These are phyloP conservation scores for Simalia tracyae DNA, from an alignment of 2,797 vertebrate species.

Conservation along the genomic window DNA sequence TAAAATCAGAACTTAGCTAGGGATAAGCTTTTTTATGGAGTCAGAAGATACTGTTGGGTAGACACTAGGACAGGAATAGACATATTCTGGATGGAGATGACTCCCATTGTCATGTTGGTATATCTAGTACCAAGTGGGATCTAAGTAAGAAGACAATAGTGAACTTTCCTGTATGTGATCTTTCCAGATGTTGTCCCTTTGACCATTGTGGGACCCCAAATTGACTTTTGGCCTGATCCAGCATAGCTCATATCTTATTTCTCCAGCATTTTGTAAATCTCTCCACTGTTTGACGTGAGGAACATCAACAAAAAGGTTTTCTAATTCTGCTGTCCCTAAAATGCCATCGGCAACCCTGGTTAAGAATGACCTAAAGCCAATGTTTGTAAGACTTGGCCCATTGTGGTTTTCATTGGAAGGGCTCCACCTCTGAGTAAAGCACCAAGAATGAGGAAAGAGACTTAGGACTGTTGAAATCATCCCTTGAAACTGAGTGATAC, in stretches of 20 bases:
- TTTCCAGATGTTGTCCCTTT: background rate
- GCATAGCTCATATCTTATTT: background rate
- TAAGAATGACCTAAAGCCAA: background rate
- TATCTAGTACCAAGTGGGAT: background rate
- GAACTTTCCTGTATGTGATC: background rate
- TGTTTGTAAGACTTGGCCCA: background rate
- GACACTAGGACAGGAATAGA: background rate
- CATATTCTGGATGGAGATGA: background rate
- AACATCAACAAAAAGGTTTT: background rate
- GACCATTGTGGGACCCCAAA: background rate
- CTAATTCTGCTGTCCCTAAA: background rate
- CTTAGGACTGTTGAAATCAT: background rate
- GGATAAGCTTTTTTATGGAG: background rate
- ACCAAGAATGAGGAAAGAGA: background rate
- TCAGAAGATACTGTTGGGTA: background rate
- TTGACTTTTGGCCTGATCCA: background rate
- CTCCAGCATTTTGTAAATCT: background rate
- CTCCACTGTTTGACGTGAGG: background rate
- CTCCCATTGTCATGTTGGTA: background rate
- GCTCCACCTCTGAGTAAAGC: background rate
- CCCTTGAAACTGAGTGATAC: background rate
- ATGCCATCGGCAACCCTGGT: background rate
- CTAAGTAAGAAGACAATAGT: background rate
- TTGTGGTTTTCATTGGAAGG: background rate
- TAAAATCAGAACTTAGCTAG: background rate